Evolutionary conservation across 2,113 vertebrate species (phyloP), one percentile per base, ranked within the genome.

Genomic region (Rissa tridactyla): DNA sequence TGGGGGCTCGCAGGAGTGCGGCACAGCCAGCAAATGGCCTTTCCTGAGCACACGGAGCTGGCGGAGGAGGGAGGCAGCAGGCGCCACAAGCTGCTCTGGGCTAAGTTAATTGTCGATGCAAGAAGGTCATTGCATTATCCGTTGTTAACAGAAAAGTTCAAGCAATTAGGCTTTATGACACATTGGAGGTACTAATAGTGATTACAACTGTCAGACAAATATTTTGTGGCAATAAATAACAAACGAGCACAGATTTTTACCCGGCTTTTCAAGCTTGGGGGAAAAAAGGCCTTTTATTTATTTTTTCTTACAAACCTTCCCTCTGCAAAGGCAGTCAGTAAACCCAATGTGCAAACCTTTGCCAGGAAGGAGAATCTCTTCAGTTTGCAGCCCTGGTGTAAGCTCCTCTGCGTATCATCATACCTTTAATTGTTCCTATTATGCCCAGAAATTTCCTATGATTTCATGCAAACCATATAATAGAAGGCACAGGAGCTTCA

Each of bases 251-350:
- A 27, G 82, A 72, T 44, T 66, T 68, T 86, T 69, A 52, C 23
- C 21, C 80, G 23, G 13, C 3, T 34, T 51, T 79, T 72, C 38
- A 79, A 87, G 66, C 52, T 14, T 44, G 30, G 23, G 21, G 13
- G 0, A 16, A 42, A 79, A 1, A 61, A 47, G 10, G 14, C 11
- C 1, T 6, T n/a, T 66, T 70, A 22, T 65, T 54, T 17, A 3
- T 30, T 65, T 79, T 77, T 69, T 22, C 27, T 64, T 58, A 38
- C 10, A 75, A 82, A 18, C 7, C 16, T 89, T 10, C 29, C 19
- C 15, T 71, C 52, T 0, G 0, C 29, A 71, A 75, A 78, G 38
- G 47, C 62, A 64, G 52, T 26, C 44, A 58, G 52, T 58, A 80
- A 80, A 76, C 11, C 23, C 26, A 58, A 16, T 8, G 18, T 29